Base-by-base conservation (phyloP, 2,797 vertebrate species). In the Phrynocephalus guinanensis region DNA sequence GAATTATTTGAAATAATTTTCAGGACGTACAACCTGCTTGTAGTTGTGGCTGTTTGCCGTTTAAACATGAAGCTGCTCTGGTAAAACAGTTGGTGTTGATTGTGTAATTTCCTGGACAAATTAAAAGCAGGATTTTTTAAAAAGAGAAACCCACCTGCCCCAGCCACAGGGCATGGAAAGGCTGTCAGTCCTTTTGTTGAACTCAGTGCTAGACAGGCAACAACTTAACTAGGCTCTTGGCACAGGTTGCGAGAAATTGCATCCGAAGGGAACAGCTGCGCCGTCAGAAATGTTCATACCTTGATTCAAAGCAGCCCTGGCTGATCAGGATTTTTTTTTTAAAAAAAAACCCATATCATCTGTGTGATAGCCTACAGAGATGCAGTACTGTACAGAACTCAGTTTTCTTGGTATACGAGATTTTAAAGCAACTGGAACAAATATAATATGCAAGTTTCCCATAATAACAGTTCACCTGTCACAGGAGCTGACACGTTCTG, bases 61-160 rank as follows among this genome's bases (percentile, higher is more conserved):
- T 28, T 16, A 24, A 66, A 66, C 20, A 63, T 18, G 28, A 22
- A 76, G 38, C 18, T 85, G 60, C 66, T 77, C 28, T 76, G 33
- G 8, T 48, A 66, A 85, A 28, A 1, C 52, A 56, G 9, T 56
- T 76, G n/a, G 38, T 44, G 30, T 56, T 76, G 44, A 77, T 77
- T 85, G 48, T 76, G 73, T 66, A 77, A 66, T 77, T 85, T 85
- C 56, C 83, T 85, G 72, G 76, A 84, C 33, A 84, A 38, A 85
- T 85, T 76, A 33, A 50, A 78, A 85, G 60, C 73, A 85, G 26
- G 60, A 22, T n/a, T 56, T 56, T 56, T 63, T 2, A 20, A 63
- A 15, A 16, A 15, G 18, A 63, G 15, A 63, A 63, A 63, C 60
- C 15, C 16, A 15, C 60, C 15, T 18, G 18, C 60, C 60, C 24